A percentile compares a stretch with the other conserved stretches of the same genome.
These are phyloP conservation scores for Dinoponera quadriceps DNA, from an alignment of 1,140 invertebrate species.

Conservation along the genomic window DNA sequence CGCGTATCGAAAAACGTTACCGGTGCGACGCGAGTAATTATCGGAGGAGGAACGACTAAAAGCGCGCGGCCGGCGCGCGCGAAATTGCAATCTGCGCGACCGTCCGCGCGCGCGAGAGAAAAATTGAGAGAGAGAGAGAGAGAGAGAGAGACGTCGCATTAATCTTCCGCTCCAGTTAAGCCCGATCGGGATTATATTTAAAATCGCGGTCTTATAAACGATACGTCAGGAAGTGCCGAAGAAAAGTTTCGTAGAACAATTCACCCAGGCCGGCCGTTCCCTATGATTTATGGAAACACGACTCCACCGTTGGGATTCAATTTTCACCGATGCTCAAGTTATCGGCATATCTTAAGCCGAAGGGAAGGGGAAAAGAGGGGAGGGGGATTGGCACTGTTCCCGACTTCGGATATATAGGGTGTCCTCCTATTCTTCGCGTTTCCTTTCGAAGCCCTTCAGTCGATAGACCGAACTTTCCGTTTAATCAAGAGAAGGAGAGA, in stretches of 20 bases:
- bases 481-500: slow-evolving; percentile 33
- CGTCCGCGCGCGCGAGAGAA: not conserved
- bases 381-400: slow-evolving; percentile 40
- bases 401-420: slow-evolving; percentile 41
- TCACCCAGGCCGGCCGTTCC: slow-evolving; percentile 39
- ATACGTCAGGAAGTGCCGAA: slow-evolving; percentile 23
- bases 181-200: slow-evolving; percentile 19
- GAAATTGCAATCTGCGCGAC: not conserved
- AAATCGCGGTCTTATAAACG: slow-evolving; percentile 27
- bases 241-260: slow-evolving; percentile 54
- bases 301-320: slow-evolving; percentile 57
- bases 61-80: no score
- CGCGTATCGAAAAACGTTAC: not conserved
- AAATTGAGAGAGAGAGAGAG: no score
- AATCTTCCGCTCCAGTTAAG: not conserved
- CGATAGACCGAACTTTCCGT: slow-evolving; percentile 14
- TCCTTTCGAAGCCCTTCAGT: not conserved
- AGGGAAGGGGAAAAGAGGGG: no score
- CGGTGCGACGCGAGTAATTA: no score
- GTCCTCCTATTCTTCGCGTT: slow-evolving; percentile 24
- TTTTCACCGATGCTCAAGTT: slow-evolving; percentile 58
- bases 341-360: slow-evolving; percentile 58
- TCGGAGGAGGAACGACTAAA: no score
- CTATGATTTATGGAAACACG: slow-evolving; percentile 57
- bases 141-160: not conserved